phyloP scores from a whole-genome alignment of 2,113 vertebrate genomes.

The Heliornis fulica region DNA sequence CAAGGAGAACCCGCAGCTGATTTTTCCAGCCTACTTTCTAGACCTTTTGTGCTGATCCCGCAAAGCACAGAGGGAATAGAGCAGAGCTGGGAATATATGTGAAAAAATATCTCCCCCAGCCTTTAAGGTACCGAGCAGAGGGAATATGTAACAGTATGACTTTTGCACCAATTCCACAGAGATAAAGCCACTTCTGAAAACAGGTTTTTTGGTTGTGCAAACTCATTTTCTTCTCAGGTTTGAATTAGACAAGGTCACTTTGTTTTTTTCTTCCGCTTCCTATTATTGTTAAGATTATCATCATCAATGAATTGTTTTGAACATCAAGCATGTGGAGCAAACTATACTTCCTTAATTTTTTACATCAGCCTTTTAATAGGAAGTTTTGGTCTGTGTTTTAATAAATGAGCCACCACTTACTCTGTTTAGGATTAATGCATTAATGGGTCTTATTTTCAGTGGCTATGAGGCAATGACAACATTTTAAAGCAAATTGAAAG shows the following conservation, averaged over 20 bases:
- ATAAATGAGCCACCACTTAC: background rate
- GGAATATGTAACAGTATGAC: background rate
- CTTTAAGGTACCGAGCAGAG: background rate
- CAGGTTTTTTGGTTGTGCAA: background rate
- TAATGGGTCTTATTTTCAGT: background rate
- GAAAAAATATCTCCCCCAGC: conserved; percentile 30
- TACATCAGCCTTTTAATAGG: background rate
- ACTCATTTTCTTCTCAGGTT: background rate
- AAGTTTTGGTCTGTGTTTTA: background rate
- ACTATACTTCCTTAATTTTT: too few species aligned
- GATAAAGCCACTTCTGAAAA: background rate
- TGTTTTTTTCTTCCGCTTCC: background rate
- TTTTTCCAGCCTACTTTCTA: conserved; percentile 61
- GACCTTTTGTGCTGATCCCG: conserved; percentile 60
- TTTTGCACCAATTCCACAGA: conserved; percentile 2
- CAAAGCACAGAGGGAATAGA: conserved; percentile 45
- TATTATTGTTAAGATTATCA: background rate
- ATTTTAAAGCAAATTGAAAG: background rate
- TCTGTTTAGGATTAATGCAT: background rate
- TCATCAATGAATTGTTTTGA: background rate
- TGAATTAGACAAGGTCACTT: background rate
- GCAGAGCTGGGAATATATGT: conserved; percentile 8
- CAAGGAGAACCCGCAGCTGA: conserved; percentile 32
- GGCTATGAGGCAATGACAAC: background rate
- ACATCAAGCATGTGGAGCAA: background rate